Conservation (phyloP, 2,113 vertebrate species). For the Elgaria multicarinata region DNA sequence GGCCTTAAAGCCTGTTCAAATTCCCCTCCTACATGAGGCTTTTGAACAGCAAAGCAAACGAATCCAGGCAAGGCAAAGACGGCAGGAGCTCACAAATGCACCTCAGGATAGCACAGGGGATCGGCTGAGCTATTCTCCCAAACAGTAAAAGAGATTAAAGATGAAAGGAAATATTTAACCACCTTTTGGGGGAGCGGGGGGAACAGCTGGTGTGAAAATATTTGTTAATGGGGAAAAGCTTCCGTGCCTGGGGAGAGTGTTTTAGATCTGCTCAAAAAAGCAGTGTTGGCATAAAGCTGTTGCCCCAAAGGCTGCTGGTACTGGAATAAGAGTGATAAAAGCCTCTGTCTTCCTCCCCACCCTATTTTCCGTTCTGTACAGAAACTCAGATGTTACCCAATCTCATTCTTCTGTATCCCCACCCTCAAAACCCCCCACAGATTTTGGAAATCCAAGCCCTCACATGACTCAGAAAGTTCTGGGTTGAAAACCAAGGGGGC, state of each 20-base stretch:
- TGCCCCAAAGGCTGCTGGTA: slow-evolving; percentile 39
- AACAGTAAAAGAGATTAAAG: slow-evolving; percentile 61
- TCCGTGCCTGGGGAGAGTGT: not conserved
- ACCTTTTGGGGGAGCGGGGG: slow-evolving; percentile 59
- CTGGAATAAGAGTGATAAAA: slow-evolving; percentile 55
- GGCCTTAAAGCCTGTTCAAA: slow-evolving; percentile 3
- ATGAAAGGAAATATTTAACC: slow-evolving; percentile 71
- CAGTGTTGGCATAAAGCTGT: slow-evolving; percentile 46
- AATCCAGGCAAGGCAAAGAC: not conserved
- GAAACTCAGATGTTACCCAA: slow-evolving; percentile 56
- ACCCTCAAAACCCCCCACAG: slow-evolving; percentile 17
- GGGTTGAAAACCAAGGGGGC: slow-evolving; percentile 30
- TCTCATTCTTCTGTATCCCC: slow-evolving; percentile 57
- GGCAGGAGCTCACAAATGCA: not conserved
- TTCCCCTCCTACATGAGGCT: not conserved
- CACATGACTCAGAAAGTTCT: slow-evolving; percentile 45
- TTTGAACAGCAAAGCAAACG: not conserved
- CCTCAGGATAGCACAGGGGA: slow-evolving; percentile 40
- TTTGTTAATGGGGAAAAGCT: slow-evolving; percentile 51
- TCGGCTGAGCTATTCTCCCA: slow-evolving; percentile 47
- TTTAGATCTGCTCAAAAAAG: slow-evolving; percentile 50
- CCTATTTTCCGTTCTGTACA: slow-evolving; percentile 41
- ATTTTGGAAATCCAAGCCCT: slow-evolving; percentile 58
- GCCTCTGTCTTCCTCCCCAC: not conserved
- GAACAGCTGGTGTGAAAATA: slow-evolving; percentile 65